phyloP scores from a whole-genome alignment of 1,140 invertebrate species.

The Trachelipus rathkii region DNA sequence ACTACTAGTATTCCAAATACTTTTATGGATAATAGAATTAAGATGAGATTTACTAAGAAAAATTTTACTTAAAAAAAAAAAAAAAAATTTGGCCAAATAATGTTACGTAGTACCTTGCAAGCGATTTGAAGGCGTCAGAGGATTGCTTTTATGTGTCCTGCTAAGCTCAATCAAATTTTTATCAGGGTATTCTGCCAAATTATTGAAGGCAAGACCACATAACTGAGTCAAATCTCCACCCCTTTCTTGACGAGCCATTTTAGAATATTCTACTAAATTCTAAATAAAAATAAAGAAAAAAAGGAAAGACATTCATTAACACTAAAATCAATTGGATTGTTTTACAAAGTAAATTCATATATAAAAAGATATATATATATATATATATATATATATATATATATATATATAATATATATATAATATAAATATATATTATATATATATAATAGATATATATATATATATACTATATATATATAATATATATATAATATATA shows the following conservation, averaged over 20 bases:
- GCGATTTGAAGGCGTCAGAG: not conserved
- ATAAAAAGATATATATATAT: constrained; percentile 4
- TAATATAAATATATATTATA: constrained; percentile 11
- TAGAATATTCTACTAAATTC: constrained; percentile 30
- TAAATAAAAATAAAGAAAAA: constrained; percentile 29
- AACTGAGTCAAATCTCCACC: constrained; percentile 39
- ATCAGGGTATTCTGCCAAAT: constrained; percentile 21
- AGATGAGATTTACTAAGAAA: too few species aligned
- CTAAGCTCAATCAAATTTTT: not conserved
- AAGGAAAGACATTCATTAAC: too few species aligned
- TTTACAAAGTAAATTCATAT: too few species aligned
- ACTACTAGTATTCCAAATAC: too few species aligned
- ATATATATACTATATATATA: not conserved
- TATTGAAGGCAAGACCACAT: constrained; percentile 41
- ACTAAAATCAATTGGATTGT: too few species aligned
- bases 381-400: constrained; percentile 15
- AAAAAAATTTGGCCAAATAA: not conserved
- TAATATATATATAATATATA: constrained; percentile 8
- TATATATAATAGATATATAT: not conserved
- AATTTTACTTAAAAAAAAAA: too few species aligned
- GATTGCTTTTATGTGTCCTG: not conserved
- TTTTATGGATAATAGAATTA: too few species aligned
- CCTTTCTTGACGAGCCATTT: constrained; percentile 30
- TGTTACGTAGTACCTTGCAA: not conserved
- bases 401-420: constrained; percentile 15